phyloP scores from a whole-genome alignment of 2,888 invertebrate genomes.

The Ectobius pallidus region DNA sequence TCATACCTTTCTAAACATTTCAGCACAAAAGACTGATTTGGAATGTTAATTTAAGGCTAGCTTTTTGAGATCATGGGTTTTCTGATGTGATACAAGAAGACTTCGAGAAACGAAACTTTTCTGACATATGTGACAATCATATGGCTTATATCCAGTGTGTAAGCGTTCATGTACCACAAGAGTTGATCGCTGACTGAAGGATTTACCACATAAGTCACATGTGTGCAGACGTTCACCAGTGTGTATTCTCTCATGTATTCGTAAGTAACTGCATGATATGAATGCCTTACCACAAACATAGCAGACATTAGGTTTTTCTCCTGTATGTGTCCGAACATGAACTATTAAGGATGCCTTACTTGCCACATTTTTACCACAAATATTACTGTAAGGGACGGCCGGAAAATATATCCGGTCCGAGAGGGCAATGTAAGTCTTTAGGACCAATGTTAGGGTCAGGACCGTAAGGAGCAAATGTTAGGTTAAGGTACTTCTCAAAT shows the following conservation, averaged over 20 bases:
- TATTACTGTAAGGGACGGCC: no score
- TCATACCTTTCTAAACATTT: no score
- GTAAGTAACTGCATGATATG: constrained; percentile 54
- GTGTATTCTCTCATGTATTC: constrained; percentile 54
- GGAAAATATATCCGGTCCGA: no score
- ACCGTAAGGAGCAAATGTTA: no score
- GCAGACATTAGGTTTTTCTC: constrained; percentile 67
- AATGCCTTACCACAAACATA: constrained; percentile 56
- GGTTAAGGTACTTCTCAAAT: no score
- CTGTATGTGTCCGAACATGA: constrained; percentile 66
- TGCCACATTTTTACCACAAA: constrained; percentile 66
- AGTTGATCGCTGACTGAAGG: constrained; percentile 61
- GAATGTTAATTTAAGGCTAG: no score
- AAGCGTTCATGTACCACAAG: constrained; percentile 66
- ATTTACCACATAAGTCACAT: constrained; percentile 34
- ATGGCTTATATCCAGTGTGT: constrained; percentile 66
- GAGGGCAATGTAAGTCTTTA: no score
- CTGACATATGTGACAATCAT: constrained; percentile 63
- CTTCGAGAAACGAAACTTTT: constrained; percentile 68
- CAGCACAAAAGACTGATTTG: no score
- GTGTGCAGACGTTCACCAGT: constrained; percentile 36
- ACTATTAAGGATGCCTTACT: constrained; percentile 65
- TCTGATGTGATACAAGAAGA: constrained; percentile 66
- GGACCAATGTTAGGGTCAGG: no score
- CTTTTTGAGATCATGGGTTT: constrained; percentile 25